Percentiles rank a stretch among this genome's conserved stretches.
phyloP scores from a whole-genome alignment of 2,888 invertebrate genomes.

The Gymnocheta viridis region DNA sequence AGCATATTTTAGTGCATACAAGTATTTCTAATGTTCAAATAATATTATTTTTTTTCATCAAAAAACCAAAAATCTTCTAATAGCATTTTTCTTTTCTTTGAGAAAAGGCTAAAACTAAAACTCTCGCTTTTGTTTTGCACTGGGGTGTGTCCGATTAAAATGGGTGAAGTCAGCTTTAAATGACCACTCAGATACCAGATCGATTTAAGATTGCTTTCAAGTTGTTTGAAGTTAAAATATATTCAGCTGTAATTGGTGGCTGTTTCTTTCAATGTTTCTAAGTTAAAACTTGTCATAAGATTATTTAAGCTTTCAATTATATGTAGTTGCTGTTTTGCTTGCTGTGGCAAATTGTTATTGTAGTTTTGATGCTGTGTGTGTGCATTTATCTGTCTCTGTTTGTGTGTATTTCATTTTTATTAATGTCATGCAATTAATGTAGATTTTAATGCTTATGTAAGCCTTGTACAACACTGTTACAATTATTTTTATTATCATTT shows the following conservation, averaged over 20 bases:
- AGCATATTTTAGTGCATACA: not conserved
- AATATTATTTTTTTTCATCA: not conserved
- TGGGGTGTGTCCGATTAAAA: slow-evolving; percentile 59
- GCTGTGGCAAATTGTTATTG: slow-evolving; percentile 11
- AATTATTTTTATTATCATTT: slow-evolving; percentile 60
- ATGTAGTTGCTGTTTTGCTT: not conserved
- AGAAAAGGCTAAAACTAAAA: not conserved
- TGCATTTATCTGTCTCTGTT: slow-evolving; percentile 2
- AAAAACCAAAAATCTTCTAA: not conserved
- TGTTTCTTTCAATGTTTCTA: slow-evolving; percentile 26
- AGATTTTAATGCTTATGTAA: slow-evolving; percentile 61
- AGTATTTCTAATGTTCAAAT: not conserved
- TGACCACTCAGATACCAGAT: slow-evolving; percentile 21
- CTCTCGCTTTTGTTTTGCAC: slow-evolving; percentile 36
- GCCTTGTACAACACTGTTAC: slow-evolving; percentile 55
- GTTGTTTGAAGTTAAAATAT: slow-evolving; percentile 13
- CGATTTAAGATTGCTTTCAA: slow-evolving; percentile 12
- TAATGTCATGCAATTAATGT: slow-evolving; percentile 60
- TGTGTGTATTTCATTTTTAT: slow-evolving; percentile 1
- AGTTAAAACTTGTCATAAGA: slow-evolving; percentile 46
- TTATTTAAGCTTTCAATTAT: slow-evolving; percentile 25
- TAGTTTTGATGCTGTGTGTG: slow-evolving; percentile 3
- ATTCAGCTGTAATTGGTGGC: slow-evolving; percentile 36
- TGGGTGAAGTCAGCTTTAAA: slow-evolving; percentile 50
- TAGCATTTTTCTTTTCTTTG: not conserved